phyloP scores from a whole-genome alignment of 2,113 vertebrate species.

The Charina bottae region DNA sequence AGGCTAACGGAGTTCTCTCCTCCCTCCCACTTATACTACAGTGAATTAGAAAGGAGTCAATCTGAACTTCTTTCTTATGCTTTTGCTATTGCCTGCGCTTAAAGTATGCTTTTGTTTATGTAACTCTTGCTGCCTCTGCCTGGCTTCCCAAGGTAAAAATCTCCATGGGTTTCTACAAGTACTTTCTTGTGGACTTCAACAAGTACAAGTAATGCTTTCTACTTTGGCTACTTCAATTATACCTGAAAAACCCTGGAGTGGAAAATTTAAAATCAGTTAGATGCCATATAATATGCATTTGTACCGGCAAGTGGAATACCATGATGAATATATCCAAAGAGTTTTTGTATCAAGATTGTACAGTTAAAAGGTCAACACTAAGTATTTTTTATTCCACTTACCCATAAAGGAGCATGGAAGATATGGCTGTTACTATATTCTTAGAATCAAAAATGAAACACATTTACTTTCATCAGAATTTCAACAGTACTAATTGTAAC shows the following conservation, averaged over 20 bases:
- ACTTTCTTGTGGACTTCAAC: too few relatives aligned
- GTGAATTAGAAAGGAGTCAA: not conserved
- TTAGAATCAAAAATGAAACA: not conserved
- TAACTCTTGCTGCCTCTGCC: too few relatives aligned
- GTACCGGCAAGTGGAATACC: not conserved
- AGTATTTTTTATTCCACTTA: not conserved
- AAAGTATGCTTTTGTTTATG: not conserved
- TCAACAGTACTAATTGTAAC: not conserved
- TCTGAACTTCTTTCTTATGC: not conserved
- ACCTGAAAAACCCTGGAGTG: not conserved
- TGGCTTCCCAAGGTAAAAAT: too few relatives aligned
- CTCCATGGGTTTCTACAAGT: too few relatives aligned
- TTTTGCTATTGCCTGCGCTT: not conserved
- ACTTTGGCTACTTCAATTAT: not conserved
- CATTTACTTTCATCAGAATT: not conserved
- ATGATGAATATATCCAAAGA: not conserved
- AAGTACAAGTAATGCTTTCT: too few relatives aligned
- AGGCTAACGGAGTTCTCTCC: not conserved
- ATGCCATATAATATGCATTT: not conserved
- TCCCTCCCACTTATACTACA: not conserved
- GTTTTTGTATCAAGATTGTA: not conserved
- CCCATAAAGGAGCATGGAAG: not conserved
- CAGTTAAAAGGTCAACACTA: not conserved
- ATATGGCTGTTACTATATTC: not conserved
- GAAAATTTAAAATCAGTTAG: not conserved